These are phyloP conservation scores for Chaetura pelagica DNA, from an alignment of 2,113 vertebrate genomes.

Conservation along the genomic window DNA sequence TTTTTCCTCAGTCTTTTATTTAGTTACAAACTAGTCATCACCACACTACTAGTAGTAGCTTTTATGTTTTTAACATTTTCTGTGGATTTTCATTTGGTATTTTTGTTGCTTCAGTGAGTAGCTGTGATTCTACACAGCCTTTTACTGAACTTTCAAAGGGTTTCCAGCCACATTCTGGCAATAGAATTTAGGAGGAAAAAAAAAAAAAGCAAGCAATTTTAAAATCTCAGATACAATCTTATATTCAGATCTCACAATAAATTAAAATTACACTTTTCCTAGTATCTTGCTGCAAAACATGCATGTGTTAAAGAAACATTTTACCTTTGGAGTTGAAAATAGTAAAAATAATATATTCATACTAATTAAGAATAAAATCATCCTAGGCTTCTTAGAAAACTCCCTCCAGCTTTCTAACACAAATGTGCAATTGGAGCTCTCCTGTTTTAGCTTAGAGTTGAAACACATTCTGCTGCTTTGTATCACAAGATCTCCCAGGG, in stretches of 20 bases:
- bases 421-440: background rate
- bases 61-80: background rate
- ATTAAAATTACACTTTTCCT: background rate
- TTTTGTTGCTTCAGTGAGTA: slow-evolving; percentile 25
- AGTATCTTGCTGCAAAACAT: background rate
- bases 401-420: background rate
- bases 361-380: background rate
- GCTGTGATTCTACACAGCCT: background rate
- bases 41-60: background rate
- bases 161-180: background rate
- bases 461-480: background rate
- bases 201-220: background rate
- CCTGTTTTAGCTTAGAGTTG: slow-evolving; percentile 1
- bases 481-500: background rate
- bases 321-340: background rate
- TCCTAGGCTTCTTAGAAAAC: background rate
- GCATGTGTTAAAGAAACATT: background rate
- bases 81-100: slow-evolving; percentile 40
- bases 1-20: background rate
- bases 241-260: slow-evolving; percentile 22
- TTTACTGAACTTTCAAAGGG: background rate
- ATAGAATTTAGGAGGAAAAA: slow-evolving; percentile 33
- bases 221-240: background rate
- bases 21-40: background rate
- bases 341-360: background rate